Percentiles rank a stretch among this genome's conserved stretches.
Evolutionary conservation across 2,113 vertebrate genomes (phyloP).

Genomic region (Lepisosteus oculatus): DNA sequence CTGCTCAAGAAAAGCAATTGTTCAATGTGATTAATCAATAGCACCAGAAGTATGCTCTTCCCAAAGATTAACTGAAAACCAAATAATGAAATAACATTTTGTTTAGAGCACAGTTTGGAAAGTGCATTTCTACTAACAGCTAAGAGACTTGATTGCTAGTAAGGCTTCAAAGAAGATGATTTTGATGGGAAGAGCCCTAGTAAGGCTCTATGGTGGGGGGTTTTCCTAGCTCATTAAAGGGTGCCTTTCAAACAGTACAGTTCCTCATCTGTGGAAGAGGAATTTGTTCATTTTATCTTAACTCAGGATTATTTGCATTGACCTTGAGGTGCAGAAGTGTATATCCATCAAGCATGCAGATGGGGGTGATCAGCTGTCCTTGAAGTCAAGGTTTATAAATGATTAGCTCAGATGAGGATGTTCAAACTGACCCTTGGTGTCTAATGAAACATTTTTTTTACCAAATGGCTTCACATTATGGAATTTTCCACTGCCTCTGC

Average conservation of each 20-base stretch:
- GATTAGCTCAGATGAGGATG: slow-evolving; percentile 3
- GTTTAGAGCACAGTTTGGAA: too few species aligned
- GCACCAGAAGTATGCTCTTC: too few species aligned
- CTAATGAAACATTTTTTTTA: background rate
- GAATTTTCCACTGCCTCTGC: background rate
- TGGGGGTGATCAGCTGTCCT: background rate
- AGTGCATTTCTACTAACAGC: background rate
- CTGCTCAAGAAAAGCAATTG: too few species aligned
- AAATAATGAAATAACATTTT: too few species aligned
- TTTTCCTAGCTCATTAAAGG: too few species aligned
- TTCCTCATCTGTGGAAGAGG: background rate
- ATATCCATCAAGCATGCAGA: background rate
- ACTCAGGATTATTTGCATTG: slow-evolving; percentile 4
- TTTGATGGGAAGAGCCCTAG: too few species aligned
- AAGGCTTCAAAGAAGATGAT: too few species aligned
- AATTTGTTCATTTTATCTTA: background rate
- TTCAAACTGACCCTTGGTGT: background rate
- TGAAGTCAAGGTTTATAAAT: background rate
- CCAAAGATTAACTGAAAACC: too few species aligned
- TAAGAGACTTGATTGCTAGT: background rate
- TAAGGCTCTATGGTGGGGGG: too few species aligned
- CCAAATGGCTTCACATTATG: background rate
- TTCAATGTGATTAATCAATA: too few species aligned
- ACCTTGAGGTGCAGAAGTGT: slow-evolving; percentile 6
- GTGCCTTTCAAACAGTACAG: too few species aligned